Conservation (phyloP, 2,113 vertebrate species). For the Neoarius graeffei region DNA sequence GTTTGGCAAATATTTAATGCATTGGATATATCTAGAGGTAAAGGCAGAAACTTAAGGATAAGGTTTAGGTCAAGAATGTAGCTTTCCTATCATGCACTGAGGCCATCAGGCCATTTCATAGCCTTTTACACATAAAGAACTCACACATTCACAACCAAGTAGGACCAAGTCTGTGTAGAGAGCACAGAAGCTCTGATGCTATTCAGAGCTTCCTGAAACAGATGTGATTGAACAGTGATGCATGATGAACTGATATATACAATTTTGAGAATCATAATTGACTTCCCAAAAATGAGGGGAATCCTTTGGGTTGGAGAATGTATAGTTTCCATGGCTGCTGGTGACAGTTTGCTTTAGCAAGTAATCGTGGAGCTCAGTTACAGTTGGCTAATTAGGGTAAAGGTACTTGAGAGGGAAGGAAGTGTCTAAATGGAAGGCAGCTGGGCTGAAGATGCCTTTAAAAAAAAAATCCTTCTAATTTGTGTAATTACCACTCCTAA, state of each 20-base stretch:
- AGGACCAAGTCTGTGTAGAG: background rate
- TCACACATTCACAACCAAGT: constrained; percentile 13
- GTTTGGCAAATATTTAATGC: constrained; percentile 60
- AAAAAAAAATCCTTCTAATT: constrained; percentile 54
- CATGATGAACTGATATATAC: constrained; percentile 31
- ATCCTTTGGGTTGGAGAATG: constrained; percentile 52
- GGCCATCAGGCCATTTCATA: constrained; percentile 61
- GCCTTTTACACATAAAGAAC: background rate
- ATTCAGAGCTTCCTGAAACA: constrained; percentile 17
- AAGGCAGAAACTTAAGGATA: constrained; percentile 8
- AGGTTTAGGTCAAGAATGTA: constrained; percentile 43
- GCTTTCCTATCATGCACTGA: constrained; percentile 55
- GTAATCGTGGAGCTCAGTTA: constrained; percentile 66
- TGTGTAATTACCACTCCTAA: constrained; percentile 67
- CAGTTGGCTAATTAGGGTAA: constrained; percentile 73
- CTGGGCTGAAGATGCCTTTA: constrained; percentile 60
- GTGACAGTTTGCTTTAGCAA: constrained; percentile 48
- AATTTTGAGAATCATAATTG: constrained; percentile 49
- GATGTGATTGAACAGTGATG: constrained; percentile 38
- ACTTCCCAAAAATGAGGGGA: constrained; percentile 30
- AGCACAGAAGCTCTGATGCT: background rate
- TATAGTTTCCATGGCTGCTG: constrained; percentile 69
- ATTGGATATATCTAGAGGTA: constrained; percentile 44
- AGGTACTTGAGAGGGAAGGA: constrained; percentile 71
- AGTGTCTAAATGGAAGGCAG: constrained; percentile 69